Base-by-base conservation (phyloP, 2,888 invertebrate genomes). In the Lasioglossum calceatum region DNA sequence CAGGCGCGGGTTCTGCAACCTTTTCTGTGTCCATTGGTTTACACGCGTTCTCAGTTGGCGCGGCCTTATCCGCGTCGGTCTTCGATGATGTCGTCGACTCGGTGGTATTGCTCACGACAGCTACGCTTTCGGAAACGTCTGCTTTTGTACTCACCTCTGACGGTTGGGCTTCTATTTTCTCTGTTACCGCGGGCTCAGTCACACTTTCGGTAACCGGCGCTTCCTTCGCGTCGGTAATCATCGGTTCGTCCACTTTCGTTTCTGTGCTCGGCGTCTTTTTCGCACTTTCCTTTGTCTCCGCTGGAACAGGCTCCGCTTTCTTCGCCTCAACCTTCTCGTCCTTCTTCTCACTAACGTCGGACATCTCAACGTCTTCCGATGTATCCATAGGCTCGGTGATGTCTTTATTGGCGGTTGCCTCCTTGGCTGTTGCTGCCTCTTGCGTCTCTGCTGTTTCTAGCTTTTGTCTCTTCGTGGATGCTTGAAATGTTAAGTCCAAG, bases 401-500 rank as follows among this genome's bases (percentile, higher is more conserved):
- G 8, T 87, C 89, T 71, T 71, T 71, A 0, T 14, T 71, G 39
- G n/a, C 39, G 2, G 39, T 14, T 42, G 72, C 1, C 73, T 44
- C 74, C 80, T 90, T 84, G 42, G 76, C 87, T 72, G 7, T 27
- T 74, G 81, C 27, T 73, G 82, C 85, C 84, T 92, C 86, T 70
- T 84, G 79, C 47, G 82, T 32, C 39, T 87, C 89, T 0, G 87
- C 83, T 0, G 88, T 88, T 0, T 94, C 95, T 90, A 95, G 67
- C 82, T 95, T 95, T 82, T 93, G 94, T 54, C 95, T 93, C 76
- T 95, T 95, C 4, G 92, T 88, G 16, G 94, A 90, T 1, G 91
- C 89, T 91, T 94, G 93, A 92, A 95, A 94, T 7, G 93, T 87
- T 82, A 97, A 95, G 89, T 97, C 97, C 58, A 96, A 95, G 93